These are phyloP conservation scores for Puffinus mauretanicus DNA, from an alignment of 2,113 vertebrate species.

Conservation along the genomic window DNA sequence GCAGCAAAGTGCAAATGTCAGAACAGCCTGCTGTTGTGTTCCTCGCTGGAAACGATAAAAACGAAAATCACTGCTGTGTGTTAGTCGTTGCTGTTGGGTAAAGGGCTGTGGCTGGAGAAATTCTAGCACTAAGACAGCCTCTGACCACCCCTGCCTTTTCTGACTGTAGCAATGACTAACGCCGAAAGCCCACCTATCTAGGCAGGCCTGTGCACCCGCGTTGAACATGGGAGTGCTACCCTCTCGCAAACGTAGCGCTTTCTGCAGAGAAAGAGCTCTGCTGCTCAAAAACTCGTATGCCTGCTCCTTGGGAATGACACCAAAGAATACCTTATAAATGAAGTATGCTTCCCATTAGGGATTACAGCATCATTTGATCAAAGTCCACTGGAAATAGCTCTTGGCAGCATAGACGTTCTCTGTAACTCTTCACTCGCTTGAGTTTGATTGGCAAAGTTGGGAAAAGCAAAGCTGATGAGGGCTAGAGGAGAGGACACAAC, in stretches of 20 bases:
- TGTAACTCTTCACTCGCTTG: slow-evolving; percentile 60
- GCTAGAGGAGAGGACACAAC: background rate
- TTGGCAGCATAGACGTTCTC: slow-evolving; percentile 66
- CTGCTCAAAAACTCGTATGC: slow-evolving; percentile 43
- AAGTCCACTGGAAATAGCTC: slow-evolving; percentile 80
- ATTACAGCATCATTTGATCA: slow-evolving; percentile 79
- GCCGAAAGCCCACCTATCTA: background rate
- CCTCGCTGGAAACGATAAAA: background rate
- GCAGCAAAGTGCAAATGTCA: background rate
- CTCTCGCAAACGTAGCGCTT: background rate
- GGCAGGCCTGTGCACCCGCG: background rate
- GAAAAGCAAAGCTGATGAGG: background rate
- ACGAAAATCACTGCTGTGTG: background rate
- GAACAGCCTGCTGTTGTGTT: background rate
- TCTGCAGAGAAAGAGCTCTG: background rate
- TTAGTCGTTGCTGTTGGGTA: background rate
- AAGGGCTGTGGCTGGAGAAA: background rate
- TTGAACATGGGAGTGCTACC: background rate
- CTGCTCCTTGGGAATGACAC: slow-evolving; percentile 77
- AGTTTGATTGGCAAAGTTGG: slow-evolving; percentile 13
- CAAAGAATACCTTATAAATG: slow-evolving; percentile 80
- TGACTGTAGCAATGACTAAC: background rate
- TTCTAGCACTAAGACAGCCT: background rate
- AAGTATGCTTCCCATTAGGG: slow-evolving; percentile 80
- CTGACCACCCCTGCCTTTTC: background rate